Evolutionary conservation across 2,113 vertebrate genomes (phyloP), one percentile per base, ranked within the genome.

Genomic region (Synodontis membranacea): DNA sequence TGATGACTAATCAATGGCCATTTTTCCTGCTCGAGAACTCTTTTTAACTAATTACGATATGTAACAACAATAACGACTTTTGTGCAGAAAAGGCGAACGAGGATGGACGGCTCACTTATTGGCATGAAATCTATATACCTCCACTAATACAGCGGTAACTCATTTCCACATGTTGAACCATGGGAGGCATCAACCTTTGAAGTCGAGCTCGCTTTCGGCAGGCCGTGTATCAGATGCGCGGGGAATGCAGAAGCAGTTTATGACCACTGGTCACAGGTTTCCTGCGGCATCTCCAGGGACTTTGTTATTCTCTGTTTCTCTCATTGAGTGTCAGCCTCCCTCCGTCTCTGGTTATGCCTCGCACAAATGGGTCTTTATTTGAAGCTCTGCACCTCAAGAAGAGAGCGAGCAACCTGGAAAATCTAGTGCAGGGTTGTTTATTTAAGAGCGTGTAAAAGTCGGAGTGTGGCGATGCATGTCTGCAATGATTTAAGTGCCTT

Each of bases 331-430:
- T 56, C 44, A 74, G 62, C n/a, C 15, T 25, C 8, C 31, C 19
- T 80, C 74, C 70, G 80, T 83, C 46, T 80, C 42, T 80, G 50
- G 48, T 62, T 60, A 42, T 72, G 60, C 62, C 31, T 78, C 78
- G 42, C 54, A 90, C 86, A 90, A 89, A 72, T 70, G 48, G 39
- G 14, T 52, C 86, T 86, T 90, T 88, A 78, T 87, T 50, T 79
- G 14, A 28, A 72, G 28, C 56, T n/a, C 50, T 48, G 46, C 34
- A 25, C 52, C 50, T 44, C 39, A 37, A 37, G 25, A 58, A 25
- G 54, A 5, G 56, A 56, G 72, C 2, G 23, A 64, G 58, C 25
- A 82, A 66, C 72, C 85, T 62, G 81, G 75, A 82, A 79, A 85
- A 64, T 76, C 28, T 39, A 42, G 58, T 52, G 81, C 28, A 60